A percentile compares a stretch with the other conserved stretches of the same genome.
Evolutionary conservation across 2,113 vertebrate species (phyloP).

Genomic region (Bos taurus): DNA sequence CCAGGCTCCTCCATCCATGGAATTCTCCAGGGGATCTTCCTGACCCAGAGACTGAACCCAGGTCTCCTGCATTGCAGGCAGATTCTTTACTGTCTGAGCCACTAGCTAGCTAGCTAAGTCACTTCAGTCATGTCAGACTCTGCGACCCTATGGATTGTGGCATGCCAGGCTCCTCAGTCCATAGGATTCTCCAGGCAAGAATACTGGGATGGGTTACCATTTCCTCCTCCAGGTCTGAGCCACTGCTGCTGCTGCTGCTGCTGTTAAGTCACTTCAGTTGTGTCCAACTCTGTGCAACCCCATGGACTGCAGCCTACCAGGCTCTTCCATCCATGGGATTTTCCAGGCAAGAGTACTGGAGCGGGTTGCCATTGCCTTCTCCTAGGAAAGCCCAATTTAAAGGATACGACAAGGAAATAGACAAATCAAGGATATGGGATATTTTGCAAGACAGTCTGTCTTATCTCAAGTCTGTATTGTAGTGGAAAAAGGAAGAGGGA

Average conservation of each 20-base stretch:
- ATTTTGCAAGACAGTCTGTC: not conserved
- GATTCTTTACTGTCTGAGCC: not conserved
- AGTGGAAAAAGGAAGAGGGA: not conserved
- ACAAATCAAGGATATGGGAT: not conserved
- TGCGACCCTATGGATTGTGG: no score
- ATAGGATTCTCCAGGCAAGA: no score
- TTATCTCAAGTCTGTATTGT: not conserved
- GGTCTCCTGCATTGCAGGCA: not conserved
- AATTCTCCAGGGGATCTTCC: not conserved
- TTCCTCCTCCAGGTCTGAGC: not conserved
- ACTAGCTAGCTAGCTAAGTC: not conserved
- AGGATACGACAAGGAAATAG: not conserved
- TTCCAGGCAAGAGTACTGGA: not conserved
- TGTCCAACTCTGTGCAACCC: fast-evolving
- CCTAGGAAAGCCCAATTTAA: not conserved
- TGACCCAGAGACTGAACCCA: not conserved
- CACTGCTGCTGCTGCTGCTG: no score
- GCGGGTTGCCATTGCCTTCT: not conserved
- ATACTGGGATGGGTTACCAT: no score
- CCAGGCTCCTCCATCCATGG: not conserved
- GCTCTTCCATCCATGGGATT: not conserved
- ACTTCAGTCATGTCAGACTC: not conserved
- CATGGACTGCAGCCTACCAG: not conserved
- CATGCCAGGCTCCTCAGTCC: no score
- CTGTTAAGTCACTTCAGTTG: no score